Percentiles rank a stretch among this genome's conserved stretches.
phyloP scores from a whole-genome alignment of 2,888 invertebrate species.

The Hesperia comma region DNA sequence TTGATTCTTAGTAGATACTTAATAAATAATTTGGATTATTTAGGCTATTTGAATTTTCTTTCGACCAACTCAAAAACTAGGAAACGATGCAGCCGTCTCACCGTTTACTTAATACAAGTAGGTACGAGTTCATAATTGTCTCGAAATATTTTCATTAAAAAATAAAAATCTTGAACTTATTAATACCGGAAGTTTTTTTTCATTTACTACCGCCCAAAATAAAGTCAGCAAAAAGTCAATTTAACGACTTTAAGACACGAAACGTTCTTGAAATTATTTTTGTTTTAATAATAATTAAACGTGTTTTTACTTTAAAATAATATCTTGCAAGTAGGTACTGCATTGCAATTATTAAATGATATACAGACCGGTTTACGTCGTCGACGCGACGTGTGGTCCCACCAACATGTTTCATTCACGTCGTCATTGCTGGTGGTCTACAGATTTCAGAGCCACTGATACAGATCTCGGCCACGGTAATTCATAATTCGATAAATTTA shows the following conservation, averaged over 20 bases:
- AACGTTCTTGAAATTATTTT: neutral
- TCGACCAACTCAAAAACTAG: too few species aligned
- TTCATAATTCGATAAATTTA: constrained; percentile 22
- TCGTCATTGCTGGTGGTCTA: constrained; percentile 27
- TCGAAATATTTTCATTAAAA: too few species aligned
- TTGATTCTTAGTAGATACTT: too few species aligned
- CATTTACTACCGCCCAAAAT: neutral
- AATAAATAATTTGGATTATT: too few species aligned
- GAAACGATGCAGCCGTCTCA: too few species aligned
- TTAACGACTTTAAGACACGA: neutral
- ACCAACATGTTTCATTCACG: constrained; percentile 10
- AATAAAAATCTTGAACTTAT: too few species aligned
- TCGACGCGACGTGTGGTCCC: constrained; percentile 6
- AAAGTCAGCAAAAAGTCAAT: neutral
- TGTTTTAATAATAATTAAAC: neutral
- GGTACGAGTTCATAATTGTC: too few species aligned
- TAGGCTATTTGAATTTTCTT: too few species aligned
- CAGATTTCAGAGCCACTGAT: constrained; percentile 17
- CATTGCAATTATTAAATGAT: constrained; percentile 46
- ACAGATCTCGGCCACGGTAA: constrained; percentile 24
- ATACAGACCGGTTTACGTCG: constrained; percentile 39
- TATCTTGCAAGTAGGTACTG: neutral
- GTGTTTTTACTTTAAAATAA: neutral
- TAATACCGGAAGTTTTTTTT: too few species aligned
- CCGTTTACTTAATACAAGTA: too few species aligned